Evolutionary conservation across 2,888 invertebrate genomes (phyloP), one percentile per base, ranked within the genome.

Genomic region (Ectemnius cavifrons): DNA sequence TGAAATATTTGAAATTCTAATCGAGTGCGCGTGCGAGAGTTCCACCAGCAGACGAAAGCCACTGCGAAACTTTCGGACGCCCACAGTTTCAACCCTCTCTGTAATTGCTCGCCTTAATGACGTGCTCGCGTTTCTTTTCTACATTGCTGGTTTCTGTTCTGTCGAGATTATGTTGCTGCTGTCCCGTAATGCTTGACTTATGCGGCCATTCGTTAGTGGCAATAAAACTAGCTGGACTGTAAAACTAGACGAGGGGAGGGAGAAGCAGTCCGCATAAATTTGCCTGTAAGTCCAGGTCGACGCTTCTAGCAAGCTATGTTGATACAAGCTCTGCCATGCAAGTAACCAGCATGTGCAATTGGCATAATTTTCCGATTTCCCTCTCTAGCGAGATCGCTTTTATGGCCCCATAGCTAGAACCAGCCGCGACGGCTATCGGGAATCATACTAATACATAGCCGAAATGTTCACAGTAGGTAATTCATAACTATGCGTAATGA

Each of bases 151-250:
- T 37, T 37, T 37, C 37, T 11, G 37, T 1, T 11, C 8, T 2
- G 37, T 11, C 37, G 37, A 59, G 71, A 78, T 78, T 75, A 78
- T 77, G 71, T 68, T 71, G 63, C 37, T 37, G 37, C 8, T 73
- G 70, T 63, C 79, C 62, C 74, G 70, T 82, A 82, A 82, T 71
- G 37, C 62, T 45, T 80, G 77, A 80, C 68, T 80, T 80, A 77
- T 77, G 57, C 71, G 58, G 28, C 57, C 69, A 70, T 81, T 78
- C 68, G 52, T 63, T 56, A 63, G 59, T 28, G 52, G 60, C 62
- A 73, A 73, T 81, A 81, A 80, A 80, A 80, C 71, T 76, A 73
- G 60, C 60, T 37, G 37, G 37, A 37, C 37, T 8, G 37, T 37
- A 37, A 37, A 37, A 37, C 37, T 37, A 11, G 37, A 23, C 23